Conservation (phyloP, 2,797 vertebrate species). For the Phrynocephalus guinanensis region DNA sequence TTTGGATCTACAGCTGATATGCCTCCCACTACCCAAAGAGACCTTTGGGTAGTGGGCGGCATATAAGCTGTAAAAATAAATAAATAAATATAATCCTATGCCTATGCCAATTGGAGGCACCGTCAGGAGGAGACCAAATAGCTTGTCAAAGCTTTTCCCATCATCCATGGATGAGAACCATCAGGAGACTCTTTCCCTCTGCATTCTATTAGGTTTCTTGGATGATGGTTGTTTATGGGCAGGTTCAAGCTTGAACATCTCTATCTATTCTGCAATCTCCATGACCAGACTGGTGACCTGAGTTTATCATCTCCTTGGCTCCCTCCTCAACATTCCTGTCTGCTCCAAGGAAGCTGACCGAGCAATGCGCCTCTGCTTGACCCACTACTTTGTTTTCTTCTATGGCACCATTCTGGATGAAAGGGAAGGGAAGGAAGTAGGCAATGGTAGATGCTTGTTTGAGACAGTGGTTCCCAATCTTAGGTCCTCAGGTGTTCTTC, state of each 20-base stretch:
- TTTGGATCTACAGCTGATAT: no score
- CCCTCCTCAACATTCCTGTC: neutral
- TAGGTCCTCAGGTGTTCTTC: neutral
- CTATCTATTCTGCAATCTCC: constrained; percentile 57
- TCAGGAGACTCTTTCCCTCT: neutral
- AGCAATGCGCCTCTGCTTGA: constrained; percentile 1
- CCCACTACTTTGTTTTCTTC: fast-evolving
- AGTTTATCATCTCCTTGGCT: constrained; percentile 50
- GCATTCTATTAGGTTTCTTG: neutral
- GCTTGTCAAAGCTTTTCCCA: neutral
- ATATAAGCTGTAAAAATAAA: no score
- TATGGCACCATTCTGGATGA: neutral
- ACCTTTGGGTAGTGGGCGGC: no score
- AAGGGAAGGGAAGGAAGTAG: neutral
- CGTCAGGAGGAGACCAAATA: neutral
- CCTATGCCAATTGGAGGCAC: no score
- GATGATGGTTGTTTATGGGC: neutral
- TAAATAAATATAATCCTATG: no score
- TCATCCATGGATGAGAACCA: fast-evolving
- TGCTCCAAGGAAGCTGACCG: neutral
- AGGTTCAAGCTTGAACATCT: no score
- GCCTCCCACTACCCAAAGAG: no score
- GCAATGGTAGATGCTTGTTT: neutral
- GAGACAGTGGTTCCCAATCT: no score
- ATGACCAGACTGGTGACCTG: constrained; percentile 55